phyloP scores from a whole-genome alignment of 1,140 invertebrate genomes.

The Pectinophora gossypiella region DNA sequence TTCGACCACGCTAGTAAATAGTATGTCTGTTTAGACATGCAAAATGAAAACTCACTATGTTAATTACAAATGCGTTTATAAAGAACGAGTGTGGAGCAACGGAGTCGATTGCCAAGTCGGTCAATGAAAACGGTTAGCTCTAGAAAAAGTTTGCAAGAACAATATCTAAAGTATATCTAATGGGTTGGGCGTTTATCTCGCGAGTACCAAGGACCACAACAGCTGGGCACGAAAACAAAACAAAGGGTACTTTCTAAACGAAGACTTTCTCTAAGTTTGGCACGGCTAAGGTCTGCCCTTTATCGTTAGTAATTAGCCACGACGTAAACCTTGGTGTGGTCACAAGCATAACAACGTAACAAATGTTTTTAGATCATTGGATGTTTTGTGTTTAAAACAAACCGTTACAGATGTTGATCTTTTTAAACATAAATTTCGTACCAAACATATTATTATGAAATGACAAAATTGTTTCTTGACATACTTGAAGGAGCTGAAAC shows the following conservation, averaged over 20 bases:
- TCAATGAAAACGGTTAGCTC: slow-evolving; percentile 42
- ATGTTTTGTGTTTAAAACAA: too few species aligned
- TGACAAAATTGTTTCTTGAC: too few species aligned
- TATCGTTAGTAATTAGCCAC: slow-evolving; percentile 29
- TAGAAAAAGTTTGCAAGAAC: slow-evolving; percentile 15
- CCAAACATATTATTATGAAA: too few species aligned
- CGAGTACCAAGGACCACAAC: slow-evolving; percentile 23
- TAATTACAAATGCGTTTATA: slow-evolving; percentile 42
- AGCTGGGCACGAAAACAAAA: slow-evolving; percentile 41
- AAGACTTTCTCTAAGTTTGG: slow-evolving; percentile 52
- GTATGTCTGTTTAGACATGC: slow-evolving; percentile 38
- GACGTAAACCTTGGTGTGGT: too few species aligned
- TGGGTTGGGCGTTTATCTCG: slow-evolving; percentile 12
- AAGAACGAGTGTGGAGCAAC: slow-evolving; percentile 28
- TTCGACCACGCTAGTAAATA: slow-evolving; percentile 34
- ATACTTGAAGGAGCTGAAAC: too few species aligned
- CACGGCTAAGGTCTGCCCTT: slow-evolving; percentile 37
- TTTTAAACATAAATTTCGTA: too few species aligned
- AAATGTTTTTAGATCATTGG: too few species aligned
- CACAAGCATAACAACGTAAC: too few species aligned
- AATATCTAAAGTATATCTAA: slow-evolving; percentile 20
- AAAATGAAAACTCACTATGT: slow-evolving; percentile 40
- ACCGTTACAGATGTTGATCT: too few species aligned
- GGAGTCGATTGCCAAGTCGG: slow-evolving; percentile 41
- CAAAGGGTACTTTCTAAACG: slow-evolving; percentile 52